These are phyloP conservation scores for Lethocerus indicus DNA, from an alignment of 1,140 invertebrate species.

Conservation along the genomic window DNA sequence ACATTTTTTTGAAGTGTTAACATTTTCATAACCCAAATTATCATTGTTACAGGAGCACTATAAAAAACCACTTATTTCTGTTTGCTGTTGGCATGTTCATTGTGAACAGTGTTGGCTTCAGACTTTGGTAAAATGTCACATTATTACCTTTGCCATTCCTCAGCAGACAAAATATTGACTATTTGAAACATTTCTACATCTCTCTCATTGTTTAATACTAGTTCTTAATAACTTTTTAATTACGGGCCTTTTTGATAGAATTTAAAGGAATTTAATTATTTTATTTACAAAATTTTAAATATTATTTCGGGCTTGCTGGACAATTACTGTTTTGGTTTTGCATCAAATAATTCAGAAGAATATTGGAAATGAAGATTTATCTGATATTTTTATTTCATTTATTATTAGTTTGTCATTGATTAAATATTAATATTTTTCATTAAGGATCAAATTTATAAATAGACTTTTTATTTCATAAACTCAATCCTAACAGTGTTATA, in stretches of 20 bases:
- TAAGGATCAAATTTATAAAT: too few relatives aligned
- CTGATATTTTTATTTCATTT: too few relatives aligned
- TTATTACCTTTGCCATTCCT: too few relatives aligned
- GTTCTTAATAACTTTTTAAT: neutral
- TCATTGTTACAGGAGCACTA: slow-evolving; percentile 42
- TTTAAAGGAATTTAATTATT: neutral
- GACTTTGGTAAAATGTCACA: slow-evolving; percentile 59
- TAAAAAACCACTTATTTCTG: slow-evolving; percentile 78
- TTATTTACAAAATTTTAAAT: slow-evolving; percentile 1
- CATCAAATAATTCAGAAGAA: too few relatives aligned
- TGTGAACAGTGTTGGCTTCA: slow-evolving; percentile 89
- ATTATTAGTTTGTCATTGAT: too few relatives aligned
- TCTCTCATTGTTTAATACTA: neutral
- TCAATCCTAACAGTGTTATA: too few relatives aligned
- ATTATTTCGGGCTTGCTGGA: too few relatives aligned
- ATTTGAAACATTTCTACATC: slow-evolving; percentile 13
- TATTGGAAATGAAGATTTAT: too few relatives aligned
- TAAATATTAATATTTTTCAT: too few relatives aligned
- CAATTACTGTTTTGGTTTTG: too few relatives aligned
- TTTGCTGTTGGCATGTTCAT: slow-evolving; percentile 92
- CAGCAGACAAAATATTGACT: too few relatives aligned
- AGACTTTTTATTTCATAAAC: too few relatives aligned
- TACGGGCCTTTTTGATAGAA: neutral
- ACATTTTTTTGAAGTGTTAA: neutral
- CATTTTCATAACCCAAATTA: slow-evolving; percentile 6